Evolutionary conservation across 2,797 vertebrate genomes (phyloP), one percentile per base, ranked within the genome.

Genomic region (Epinephelus awoara): DNA sequence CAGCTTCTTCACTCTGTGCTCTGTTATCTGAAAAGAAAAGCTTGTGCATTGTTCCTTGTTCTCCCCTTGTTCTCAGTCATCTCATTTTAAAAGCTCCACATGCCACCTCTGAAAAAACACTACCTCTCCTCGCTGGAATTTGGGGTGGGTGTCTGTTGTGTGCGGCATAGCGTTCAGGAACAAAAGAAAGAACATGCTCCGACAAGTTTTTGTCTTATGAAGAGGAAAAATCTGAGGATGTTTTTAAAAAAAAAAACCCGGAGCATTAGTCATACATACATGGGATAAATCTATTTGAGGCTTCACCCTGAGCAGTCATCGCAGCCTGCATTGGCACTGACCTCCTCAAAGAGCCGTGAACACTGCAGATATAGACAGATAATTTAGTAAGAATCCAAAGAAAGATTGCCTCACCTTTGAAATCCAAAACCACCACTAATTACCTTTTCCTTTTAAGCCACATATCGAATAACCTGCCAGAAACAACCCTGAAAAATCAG

Each of bases 81-180:
- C 7, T 34, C 34, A 34, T 72, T 79, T 82, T 59, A 84, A 92
- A 90, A 87, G 83, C 83, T 79, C 76, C 76, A 63, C 72, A 86
- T 87, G 80, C 75, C 85, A 79, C 72, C 84, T 75, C 79, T 86
- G 67, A 82, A 87, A 29, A 70, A 85, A 83, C 84, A 80, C 55
- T 57, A 90, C 87, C 82, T 89, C 82, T 90, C 77, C 19, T 2
- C 11, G 58, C 50, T 90, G 92, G 90, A 92, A 91, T 93, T 82
- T 47, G 29, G 73, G 84, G 73, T 27, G 89, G 81, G 65, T 72
- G 84, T 71, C 62, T 87, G 75, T 80, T 89, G 70, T 80, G 82
- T 79, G 85, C 62, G n/a, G 67, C n/a, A 15, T 38, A 72, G 85
- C 42, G 2, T 72, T 85, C 34, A 51, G 78, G 85, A 78, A 91